Percentiles rank a stretch among this genome's conserved stretches.
phyloP scores from a whole-genome alignment of 2,888 invertebrate genomes.

The Hirtodrosophila histrioides region DNA sequence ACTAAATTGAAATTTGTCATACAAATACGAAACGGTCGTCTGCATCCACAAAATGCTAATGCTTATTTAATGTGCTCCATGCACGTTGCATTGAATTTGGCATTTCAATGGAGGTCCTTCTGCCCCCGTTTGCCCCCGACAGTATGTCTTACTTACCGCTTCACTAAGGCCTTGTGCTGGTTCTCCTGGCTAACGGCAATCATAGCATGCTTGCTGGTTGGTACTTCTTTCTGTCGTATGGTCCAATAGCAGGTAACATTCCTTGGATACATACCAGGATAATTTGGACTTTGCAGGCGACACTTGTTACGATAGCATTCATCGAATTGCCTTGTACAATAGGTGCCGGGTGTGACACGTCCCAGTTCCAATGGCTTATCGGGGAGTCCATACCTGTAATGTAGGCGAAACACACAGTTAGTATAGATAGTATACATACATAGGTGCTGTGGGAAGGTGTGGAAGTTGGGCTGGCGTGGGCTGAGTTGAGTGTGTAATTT shows the following conservation, averaged over 20 bases:
- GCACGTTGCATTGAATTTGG: conserved; percentile 50
- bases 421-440: conserved; percentile 1
- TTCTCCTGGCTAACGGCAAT: conserved; percentile 92
- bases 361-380: conserved; percentile 92
- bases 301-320: conserved; percentile 94
- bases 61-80: conserved; percentile 73
- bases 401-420: conserved; percentile 26
- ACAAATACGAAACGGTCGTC: conserved; percentile 55
- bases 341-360: conserved; percentile 92
- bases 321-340: conserved; percentile 93
- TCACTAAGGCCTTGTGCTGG: conserved; percentile 86
- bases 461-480: conserved; percentile 6
- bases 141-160: conserved; percentile 74
- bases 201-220: conserved; percentile 96
- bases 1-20: conserved; percentile 77
- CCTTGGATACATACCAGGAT: conserved; percentile 91
- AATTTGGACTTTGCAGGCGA: conserved; percentile 94
- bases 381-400: conserved; percentile 88
- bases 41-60: conserved; percentile 62
- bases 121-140: not conserved
- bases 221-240: conserved; percentile 92
- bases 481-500: conserved; percentile 27
- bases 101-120: conserved; percentile 29
- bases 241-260: conserved; percentile 97
- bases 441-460: not conserved